phyloP scores from a whole-genome alignment of 2,797 vertebrate species.

The Rhinogobio ventralis region DNA sequence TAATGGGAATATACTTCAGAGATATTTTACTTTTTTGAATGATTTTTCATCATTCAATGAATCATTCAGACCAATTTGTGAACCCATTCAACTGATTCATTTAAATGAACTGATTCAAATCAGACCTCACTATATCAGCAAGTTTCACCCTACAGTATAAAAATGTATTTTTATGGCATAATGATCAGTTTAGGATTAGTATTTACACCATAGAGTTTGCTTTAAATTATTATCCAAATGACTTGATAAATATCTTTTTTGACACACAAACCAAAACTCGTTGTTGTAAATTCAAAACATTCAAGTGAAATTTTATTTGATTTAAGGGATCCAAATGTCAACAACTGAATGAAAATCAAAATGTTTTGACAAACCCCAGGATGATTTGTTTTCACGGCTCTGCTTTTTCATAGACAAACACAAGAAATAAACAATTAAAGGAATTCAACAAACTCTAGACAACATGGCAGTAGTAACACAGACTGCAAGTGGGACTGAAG shows the following conservation, averaged over 20 bases:
- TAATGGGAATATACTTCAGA: too few relatives aligned
- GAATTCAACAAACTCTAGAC: not conserved
- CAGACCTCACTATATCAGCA: not conserved
- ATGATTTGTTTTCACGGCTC: constrained; percentile 13
- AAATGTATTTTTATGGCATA: not conserved
- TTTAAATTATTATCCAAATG: constrained; percentile 86
- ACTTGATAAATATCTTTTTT: constrained; percentile 90
- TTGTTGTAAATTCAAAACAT: constrained; percentile 76
- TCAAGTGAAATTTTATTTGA: constrained; percentile 76
- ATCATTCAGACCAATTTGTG: not conserved
- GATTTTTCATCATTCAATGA: not conserved
- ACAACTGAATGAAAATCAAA: constrained; percentile 41
- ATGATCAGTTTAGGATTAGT: constrained; percentile 1
- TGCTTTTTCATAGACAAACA: not conserved
- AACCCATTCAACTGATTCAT: not conserved
- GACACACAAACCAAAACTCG: not conserved
- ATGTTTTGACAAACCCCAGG: constrained; percentile 9
- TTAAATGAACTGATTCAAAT: not conserved
- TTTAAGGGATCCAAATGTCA: constrained; percentile 57
- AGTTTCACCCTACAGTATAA: not conserved
- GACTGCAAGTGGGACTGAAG: not conserved
- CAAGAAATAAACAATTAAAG: constrained; percentile 2
- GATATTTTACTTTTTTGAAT: too few relatives aligned
- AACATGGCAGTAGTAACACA: constrained; percentile 29
- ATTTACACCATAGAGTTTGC: not conserved